These are phyloP conservation scores for Oscheius myriophilus DNA, from an alignment of 2,888 invertebrate species.

Conservation along the genomic window DNA sequence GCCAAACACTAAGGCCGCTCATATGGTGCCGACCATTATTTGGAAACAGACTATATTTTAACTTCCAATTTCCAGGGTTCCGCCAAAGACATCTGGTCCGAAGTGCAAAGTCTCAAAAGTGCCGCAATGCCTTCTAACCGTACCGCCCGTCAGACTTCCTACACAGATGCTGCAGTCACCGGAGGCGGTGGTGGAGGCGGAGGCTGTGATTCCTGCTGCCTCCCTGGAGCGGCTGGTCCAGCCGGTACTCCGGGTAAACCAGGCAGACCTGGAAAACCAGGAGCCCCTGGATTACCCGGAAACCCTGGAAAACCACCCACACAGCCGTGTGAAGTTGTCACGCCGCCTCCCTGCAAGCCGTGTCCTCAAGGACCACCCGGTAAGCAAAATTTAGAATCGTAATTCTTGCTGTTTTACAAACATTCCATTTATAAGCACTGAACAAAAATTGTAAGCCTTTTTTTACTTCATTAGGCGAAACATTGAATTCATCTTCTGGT, in stretches of 20 bases:
- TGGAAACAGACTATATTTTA: no score
- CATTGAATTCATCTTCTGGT: no score
- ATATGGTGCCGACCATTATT: no score
- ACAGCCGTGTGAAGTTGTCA: slow-evolving; percentile 60
- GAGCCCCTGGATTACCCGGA: slow-evolving; percentile 59
- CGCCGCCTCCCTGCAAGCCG: slow-evolving; percentile 58
- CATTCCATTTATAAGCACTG: no score
- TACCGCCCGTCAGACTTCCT: slow-evolving; percentile 1
- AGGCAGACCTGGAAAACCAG: slow-evolving; percentile 57
- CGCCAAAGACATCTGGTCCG: slow-evolving; percentile 8
- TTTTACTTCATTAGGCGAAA: no score
- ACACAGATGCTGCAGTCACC: not conserved
- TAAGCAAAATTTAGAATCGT: no score
- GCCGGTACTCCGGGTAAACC: slow-evolving; percentile 51
- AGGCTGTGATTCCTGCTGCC: slow-evolving; percentile 61
- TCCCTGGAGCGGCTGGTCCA: slow-evolving; percentile 53
- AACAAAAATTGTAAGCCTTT: no score
- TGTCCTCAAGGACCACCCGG: slow-evolving; percentile 60
- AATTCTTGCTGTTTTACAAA: no score
- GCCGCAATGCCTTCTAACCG: not conserved
- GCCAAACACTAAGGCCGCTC: no score
- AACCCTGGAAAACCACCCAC: slow-evolving; percentile 56
- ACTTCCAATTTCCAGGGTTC: not conserved
- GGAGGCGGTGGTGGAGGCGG: not conserved
- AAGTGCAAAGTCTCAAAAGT: not conserved